Evolutionary conservation across 2,888 invertebrate genomes (phyloP), one percentile per base, ranked within the genome.

Genomic region (Dicranocentrus wangi): DNA sequence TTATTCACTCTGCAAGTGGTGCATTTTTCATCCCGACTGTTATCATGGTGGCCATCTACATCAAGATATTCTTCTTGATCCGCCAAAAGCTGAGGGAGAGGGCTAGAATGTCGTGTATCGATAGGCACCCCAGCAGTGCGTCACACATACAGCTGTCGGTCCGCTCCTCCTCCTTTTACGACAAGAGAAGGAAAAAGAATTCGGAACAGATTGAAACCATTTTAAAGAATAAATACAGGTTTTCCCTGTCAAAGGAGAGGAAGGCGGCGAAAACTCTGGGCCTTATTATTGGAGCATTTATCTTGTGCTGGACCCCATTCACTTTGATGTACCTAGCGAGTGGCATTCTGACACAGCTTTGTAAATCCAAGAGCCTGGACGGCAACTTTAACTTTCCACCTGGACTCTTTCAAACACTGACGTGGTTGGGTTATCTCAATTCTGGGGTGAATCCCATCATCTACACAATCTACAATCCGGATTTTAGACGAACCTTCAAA

Each of bases 401-500:
- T 8, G 23, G 55, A 19, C 25, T 95, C 83, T 93, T 93, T 83
- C 94, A 95, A 89, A 94, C 96, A 88, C 95, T 98, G 87, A 96
- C 96, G 69, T 97, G 97, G 97, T 91, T 97, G 83, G 97, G 97
- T 5, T 96, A 96, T 88, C 92, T 96, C 73, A 96, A 96, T 89
- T 96, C 96, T 25, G 94, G 94, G 8, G 90, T 97, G 19, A 98
- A 97, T 89, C 97, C 97, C 0, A 92, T 97, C 86, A 98, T 97
- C 87, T 98, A 97, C 89, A 97, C 97, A 1, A 95, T 97, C 88
- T 97, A 97, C 89, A 97, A 97, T 89, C 92, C 95, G 89, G 97
- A 98, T 88, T 97, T 97, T 89, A 91, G 97, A 84, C 91, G 71
- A 32, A 80, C 82, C 0, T 82, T 82, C 51, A 53, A 63, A 47